Percentiles rank a stretch among this genome's conserved stretches.
phyloP scores from a whole-genome alignment of 2,797 vertebrate genomes.

The Benthosema pterotum region DNA sequence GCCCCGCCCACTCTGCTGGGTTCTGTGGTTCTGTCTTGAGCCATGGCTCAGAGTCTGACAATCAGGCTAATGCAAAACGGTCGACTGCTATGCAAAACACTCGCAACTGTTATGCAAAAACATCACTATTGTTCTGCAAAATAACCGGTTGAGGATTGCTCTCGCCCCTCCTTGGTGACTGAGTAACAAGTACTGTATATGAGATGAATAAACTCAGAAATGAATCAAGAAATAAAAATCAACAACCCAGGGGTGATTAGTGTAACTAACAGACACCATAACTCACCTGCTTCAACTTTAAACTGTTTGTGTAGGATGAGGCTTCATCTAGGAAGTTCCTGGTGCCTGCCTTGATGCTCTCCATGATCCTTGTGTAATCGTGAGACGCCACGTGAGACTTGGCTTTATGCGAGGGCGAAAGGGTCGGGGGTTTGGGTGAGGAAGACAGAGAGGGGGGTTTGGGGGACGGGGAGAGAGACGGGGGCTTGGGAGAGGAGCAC shows the following conservation, averaged over 20 bases:
- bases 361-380: conserved; percentile 29
- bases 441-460: conserved; percentile 24
- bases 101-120: too few relatives aligned
- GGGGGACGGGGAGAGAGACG: conserved; percentile 30
- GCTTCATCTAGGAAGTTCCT: conserved; percentile 84
- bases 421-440: conserved; percentile 42
- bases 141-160: too few relatives aligned
- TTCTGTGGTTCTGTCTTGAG: too few relatives aligned
- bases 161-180: too few relatives aligned
- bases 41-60: too few relatives aligned
- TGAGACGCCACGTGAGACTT: conserved; percentile 38
- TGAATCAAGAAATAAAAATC: not conserved
- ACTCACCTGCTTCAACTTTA: conserved; percentile 85
- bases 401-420: conserved; percentile 38
- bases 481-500: conserved; percentile 35
- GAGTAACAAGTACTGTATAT: too few relatives aligned
- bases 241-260: not conserved
- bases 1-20: too few relatives aligned
- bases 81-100: too few relatives aligned
- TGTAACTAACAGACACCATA: not conserved
- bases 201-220: conserved; percentile 9
- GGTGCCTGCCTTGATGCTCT: conserved; percentile 77
- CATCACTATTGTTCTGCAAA: too few relatives aligned
- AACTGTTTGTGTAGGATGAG: conserved; percentile 75
- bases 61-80: too few relatives aligned